Evolutionary conservation across 2,888 invertebrate genomes (phyloP), one percentile per base, ranked within the genome.

Genomic region (Sepiola atlantica): DNA sequence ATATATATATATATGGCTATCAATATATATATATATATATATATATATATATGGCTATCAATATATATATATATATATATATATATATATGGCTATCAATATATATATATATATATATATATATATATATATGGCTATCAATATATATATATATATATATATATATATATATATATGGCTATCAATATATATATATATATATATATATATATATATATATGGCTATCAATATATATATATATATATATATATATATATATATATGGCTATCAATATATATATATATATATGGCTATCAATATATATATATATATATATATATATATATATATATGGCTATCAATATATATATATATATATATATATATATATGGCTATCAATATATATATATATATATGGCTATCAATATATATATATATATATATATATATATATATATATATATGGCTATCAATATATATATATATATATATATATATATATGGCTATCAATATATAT

Each of bases 101-200:
- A 91, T 91, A 91, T 21, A 91, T 91, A 35, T 32, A 91, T 91
- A 91, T 21, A 91, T 91, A 91, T 32, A 91, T 35, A 91, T 32
- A 35, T 91, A 91, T 91, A 91, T 20, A 32, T 2, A 91, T 35
- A 91, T 16, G 4, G 6, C 3, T 35, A 90, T 90, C 24, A 4
- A 90, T 90, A 90, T 90, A n/a, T 35, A 91, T 32, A 91, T 91
- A 35, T 45, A 91, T 32, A 91, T 32, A 91, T 32, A 91, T 45
- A 91, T 32, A 35, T 45, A 91, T 91, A 45, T 14, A 32, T 91
- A 91, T 32, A 91, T 91, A 91, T 32, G 14, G 32, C 2, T 10
- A 35, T 91, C 10, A 0, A 32, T 91, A 91, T 12, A 91, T 35
- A 91, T 12, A 35, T 35, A 91, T 12, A 91, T n/a, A n/a, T n/a